Conservation (phyloP, 2,113 vertebrate species). For the Pomatorhinus ruficollis region DNA sequence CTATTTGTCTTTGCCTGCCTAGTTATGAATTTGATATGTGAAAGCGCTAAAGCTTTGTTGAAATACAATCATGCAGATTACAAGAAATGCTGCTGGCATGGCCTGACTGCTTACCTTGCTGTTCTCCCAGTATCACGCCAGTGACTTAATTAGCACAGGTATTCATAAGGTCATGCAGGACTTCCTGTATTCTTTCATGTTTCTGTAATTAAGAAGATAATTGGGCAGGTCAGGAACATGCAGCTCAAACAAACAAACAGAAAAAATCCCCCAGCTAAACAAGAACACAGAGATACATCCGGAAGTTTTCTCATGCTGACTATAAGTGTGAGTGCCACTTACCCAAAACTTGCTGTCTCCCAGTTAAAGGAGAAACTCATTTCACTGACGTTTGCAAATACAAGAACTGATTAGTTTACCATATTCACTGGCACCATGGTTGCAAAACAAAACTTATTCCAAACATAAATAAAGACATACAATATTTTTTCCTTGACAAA, state of each 20-base stretch:
- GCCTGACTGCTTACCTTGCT: slow-evolving; percentile 71
- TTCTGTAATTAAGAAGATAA: slow-evolving; percentile 71
- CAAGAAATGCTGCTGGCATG: slow-evolving; percentile 45
- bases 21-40: slow-evolving; percentile 56
- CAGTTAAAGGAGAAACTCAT: background rate
- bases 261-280: background rate
- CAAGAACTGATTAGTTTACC: slow-evolving; percentile 1
- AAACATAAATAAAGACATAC: slow-evolving; percentile 1
- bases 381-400: background rate
- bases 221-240: slow-evolving; percentile 45
- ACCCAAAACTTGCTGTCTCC: background rate
- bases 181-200: slow-evolving; percentile 72
- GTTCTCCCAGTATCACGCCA: slow-evolving; percentile 4
- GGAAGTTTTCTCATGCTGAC: background rate
- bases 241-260: background rate
- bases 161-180: slow-evolving; percentile 34
- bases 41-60: slow-evolving; percentile 23
- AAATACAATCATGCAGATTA: slow-evolving; percentile 51
- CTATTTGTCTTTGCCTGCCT: slow-evolving; percentile 47
- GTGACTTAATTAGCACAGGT: slow-evolving; percentile 64
- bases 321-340: background rate
- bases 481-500: background rate
- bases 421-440: slow-evolving; percentile 14
- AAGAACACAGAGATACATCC: background rate
- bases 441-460: slow-evolving; percentile 41